Evolutionary conservation across 2,113 vertebrate species (phyloP), one percentile per base, ranked within the genome.

Genomic region (Lathamus discolor): DNA sequence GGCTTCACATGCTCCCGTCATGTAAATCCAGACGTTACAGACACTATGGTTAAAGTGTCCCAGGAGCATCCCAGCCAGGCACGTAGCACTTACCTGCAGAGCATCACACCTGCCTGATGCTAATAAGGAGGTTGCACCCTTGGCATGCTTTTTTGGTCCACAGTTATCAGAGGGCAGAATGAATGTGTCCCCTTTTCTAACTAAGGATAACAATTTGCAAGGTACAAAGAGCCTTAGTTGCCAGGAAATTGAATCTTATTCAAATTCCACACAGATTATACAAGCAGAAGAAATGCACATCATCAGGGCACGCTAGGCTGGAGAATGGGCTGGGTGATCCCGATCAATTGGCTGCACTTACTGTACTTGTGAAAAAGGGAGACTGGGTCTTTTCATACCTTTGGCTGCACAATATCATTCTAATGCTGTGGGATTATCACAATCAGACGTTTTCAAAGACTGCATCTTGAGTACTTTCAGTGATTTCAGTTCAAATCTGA

Each of bases 161-260:
- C 73, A 52, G 44, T 7, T 62, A 41, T 4, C 1, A 1, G 20
- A 35, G 59, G 37, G 80, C 80, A 86, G 61, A 62, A 83, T 35
- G 13, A 35, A 59, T 1, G 10, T 22, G 61, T 72, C 77, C 76
- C 29, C 64, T 78, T 86, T 35, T 48, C 37, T 23, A 63, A 41
- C 22, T 4, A 18, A 63, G 29, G 80, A 24, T 73, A 83, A 90
- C 75, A 80, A 73, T 83, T 35, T 76, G 62, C 17, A 49, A 82
- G 48, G 70, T 35, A 87, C 52, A 90, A 92, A 93, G 85, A 92
- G 92, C 73, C 77, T 72, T 20, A 80, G 51, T 46, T 20, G n/a
- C 79, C 95, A 88, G 94, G 92, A 95, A 95, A 96, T 49, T 77
- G 92, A 90, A 92, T 59, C 68, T 88, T 81, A 95, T 25, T 84